Conservation (phyloP, 37 sponge, comb jelly and placozoan species). For the Tethya wilhelma region DNA sequence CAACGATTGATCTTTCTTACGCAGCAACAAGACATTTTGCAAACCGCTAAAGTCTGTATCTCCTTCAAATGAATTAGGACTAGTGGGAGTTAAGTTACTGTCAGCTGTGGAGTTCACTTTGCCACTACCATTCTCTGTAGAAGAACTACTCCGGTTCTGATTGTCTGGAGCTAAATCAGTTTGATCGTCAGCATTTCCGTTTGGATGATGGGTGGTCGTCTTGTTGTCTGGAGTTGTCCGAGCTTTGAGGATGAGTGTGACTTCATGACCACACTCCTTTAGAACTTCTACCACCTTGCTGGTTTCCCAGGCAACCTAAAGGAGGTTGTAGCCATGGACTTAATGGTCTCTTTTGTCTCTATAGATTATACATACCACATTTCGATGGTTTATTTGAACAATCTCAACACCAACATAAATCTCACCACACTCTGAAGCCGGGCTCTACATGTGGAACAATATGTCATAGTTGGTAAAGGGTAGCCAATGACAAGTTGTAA, state of each 20-base stretch:
- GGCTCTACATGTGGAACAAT: conserved; percentile 39
- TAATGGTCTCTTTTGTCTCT: too few species aligned
- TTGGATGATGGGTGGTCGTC: not conserved
- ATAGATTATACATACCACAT: conserved; percentile 85
- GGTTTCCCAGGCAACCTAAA: conserved; percentile 77
- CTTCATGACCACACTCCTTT: conserved; percentile 47
- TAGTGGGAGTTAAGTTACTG: not conserved
- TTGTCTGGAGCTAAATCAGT: not conserved
- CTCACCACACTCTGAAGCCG: conserved; percentile 51
- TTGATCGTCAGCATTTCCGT: not conserved
- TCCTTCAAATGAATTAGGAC: not conserved
- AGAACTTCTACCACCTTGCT: conserved; percentile 49
- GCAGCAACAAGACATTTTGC: not conserved
- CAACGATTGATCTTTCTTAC: not conserved
- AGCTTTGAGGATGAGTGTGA: conserved; percentile 32
- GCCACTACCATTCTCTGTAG: not conserved
- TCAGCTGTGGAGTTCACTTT: not conserved
- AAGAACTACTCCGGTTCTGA: not conserved
- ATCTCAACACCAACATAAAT: conserved; percentile 64
- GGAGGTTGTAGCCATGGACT: too few species aligned
- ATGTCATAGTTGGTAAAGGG: too few species aligned
- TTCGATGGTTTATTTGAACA: conserved; percentile 72
- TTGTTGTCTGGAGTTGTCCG: not conserved
- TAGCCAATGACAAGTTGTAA: too few species aligned
- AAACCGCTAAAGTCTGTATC: not conserved